Conservation (phyloP, 2,113 vertebrate genomes). For the Elephas maximus region DNA sequence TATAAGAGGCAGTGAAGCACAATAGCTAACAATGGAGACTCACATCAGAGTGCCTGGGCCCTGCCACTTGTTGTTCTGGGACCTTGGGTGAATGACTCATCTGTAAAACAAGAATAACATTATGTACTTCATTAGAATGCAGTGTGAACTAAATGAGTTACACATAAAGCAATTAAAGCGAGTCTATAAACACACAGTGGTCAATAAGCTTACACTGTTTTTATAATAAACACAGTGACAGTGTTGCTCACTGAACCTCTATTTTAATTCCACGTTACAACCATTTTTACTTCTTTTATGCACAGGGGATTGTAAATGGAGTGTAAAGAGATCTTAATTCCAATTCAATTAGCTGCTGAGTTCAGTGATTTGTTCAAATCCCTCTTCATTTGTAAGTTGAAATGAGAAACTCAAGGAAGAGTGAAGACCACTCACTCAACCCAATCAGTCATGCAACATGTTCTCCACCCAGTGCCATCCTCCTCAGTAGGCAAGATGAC, state of each 20-base stretch:
- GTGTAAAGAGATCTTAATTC: conserved; percentile 30
- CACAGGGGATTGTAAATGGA: conserved; percentile 22
- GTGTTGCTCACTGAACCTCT: conserved; percentile 23
- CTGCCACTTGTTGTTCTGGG: not conserved
- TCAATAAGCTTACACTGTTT: not conserved
- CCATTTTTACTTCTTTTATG: conserved; percentile 36
- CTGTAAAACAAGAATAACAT: conserved; percentile 20
- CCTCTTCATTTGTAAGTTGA: not conserved
- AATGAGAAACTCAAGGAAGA: not conserved
- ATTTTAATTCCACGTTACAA: conserved; percentile 48
- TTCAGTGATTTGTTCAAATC: not conserved
- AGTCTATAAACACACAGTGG: not conserved
- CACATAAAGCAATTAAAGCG: conserved; percentile 40
- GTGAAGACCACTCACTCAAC: not conserved
- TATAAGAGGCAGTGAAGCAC: not conserved
- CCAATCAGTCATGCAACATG: fast-evolving
- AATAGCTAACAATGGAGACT: not conserved
- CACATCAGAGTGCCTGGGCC: not conserved
- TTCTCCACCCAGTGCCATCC: not conserved
- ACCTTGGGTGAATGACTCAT: not conserved
- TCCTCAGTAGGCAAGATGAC: not conserved
- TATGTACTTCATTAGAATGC: not conserved
- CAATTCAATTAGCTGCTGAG: conserved; percentile 17
- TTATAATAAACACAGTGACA: conserved; percentile 1
- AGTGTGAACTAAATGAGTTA: conserved; percentile 26